Conservation (phyloP, 2,113 vertebrate genomes). For the Anas platyrhynchos region DNA sequence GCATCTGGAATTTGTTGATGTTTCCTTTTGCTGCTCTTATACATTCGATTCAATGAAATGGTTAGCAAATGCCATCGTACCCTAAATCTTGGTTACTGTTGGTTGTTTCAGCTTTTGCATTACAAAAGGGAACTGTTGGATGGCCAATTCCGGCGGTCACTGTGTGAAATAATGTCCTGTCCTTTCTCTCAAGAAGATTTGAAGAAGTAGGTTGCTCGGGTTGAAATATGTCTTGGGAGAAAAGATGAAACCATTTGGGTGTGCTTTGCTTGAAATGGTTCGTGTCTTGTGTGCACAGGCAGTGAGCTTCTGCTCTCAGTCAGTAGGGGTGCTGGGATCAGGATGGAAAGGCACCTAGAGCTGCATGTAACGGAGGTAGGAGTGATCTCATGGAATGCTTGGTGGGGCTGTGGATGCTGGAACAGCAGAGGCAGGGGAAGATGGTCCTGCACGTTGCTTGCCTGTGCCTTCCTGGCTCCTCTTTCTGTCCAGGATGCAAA, state of each 20-base stretch:
- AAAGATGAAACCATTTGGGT: not conserved
- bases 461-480: not conserved
- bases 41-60: not conserved
- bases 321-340: not conserved
- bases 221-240: not conserved
- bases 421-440: not conserved
- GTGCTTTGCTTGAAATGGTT: accelerated
- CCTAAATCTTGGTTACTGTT: not conserved
- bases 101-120: not conserved
- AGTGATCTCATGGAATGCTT: not conserved
- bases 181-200: not conserved
- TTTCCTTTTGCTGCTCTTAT: constrained; percentile 58
- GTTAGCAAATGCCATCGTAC: not conserved
- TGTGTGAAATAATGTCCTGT: not conserved
- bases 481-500: not conserved
- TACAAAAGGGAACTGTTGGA: not conserved
- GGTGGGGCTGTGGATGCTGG: not conserved
- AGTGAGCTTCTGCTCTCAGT: not conserved
- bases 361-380: not conserved
- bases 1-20: constrained; percentile 70
- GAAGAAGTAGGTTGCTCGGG: not conserved
- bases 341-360: not conserved
- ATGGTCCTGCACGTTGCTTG: not conserved
- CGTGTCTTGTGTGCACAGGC: accelerated
- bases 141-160: not conserved